Conservation (phyloP, 2,888 invertebrate species). For the Acronicta alni region DNA sequence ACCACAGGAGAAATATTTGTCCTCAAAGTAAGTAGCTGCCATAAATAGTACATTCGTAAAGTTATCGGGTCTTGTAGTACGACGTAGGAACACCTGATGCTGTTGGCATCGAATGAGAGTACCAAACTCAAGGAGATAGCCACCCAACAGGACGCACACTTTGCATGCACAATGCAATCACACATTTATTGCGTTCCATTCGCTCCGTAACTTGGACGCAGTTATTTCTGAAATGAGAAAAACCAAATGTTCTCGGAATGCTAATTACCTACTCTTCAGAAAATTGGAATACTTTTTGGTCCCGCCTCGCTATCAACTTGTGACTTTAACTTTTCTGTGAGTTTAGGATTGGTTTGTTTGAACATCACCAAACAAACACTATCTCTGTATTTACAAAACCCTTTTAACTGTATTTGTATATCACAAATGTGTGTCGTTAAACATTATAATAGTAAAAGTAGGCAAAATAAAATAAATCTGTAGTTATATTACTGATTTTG, state of each 20-base stretch:
- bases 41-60: constrained; percentile 16
- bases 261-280: constrained; percentile 61
- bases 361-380: constrained; percentile 47
- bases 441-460: constrained; percentile 21
- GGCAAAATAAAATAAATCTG: constrained; percentile 18
- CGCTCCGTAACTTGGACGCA: constrained; percentile 68
- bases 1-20: constrained; percentile 98
- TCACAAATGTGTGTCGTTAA: constrained; percentile 26
- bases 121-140: constrained; percentile 55
- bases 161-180: constrained; percentile 76
- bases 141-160: constrained; percentile 64
- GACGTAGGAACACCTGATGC: constrained; percentile 42
- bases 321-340: constrained; percentile 51
- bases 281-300: constrained; percentile 52
- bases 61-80: constrained; percentile 13
- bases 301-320: constrained; percentile 30
- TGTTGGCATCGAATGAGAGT: constrained; percentile 43
- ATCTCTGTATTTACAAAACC: constrained; percentile 47
- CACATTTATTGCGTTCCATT: constrained; percentile 75
- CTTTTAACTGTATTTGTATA: constrained; percentile 42
- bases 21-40: constrained; percentile 92
- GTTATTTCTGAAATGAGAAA: constrained; percentile 71
- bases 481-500: not conserved
- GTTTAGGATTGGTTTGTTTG: constrained; percentile 54
- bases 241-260: constrained; percentile 65